phyloP scores from a whole-genome alignment of 37 sponge, comb jelly and placozoan species.

The Amphimedon queenslandica region DNA sequence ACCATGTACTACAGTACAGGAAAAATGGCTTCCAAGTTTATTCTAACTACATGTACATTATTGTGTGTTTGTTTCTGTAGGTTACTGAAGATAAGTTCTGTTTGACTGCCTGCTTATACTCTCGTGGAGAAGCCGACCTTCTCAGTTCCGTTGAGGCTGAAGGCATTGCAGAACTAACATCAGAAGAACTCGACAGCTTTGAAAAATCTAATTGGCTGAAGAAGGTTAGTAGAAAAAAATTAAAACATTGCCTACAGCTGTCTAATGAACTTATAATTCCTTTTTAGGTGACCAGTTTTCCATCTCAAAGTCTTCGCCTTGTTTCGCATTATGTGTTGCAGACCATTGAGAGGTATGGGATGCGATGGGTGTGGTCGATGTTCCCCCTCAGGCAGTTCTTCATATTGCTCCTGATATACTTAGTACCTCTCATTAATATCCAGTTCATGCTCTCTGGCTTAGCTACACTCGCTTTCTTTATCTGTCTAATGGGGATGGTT shows the following conservation, averaged over 20 bases:
- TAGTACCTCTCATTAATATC: constrained; percentile 37
- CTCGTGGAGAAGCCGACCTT: constrained; percentile 13
- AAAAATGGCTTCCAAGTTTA: too few species aligned
- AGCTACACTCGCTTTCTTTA: constrained; percentile 17
- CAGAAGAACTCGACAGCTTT: constrained; percentile 20
- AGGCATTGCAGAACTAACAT: not conserved
- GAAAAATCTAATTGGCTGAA: constrained; percentile 37
- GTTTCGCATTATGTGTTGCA: constrained; percentile 9
- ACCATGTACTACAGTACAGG: too few species aligned
- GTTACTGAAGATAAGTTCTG: constrained; percentile 32
- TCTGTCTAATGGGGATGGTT: constrained; percentile 25
- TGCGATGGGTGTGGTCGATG: constrained; percentile 46
- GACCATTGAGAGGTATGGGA: constrained; percentile 35
- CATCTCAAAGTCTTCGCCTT: constrained; percentile 13
- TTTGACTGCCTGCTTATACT: constrained; percentile 31
- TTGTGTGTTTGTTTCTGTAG: too few species aligned
- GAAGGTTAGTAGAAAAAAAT: too few species aligned
- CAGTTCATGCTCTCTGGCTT: constrained; percentile 23
- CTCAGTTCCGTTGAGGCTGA: not conserved
- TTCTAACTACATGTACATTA: too few species aligned
- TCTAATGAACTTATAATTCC: not conserved
- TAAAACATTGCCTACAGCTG: too few species aligned
- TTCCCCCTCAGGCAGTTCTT: constrained; percentile 51
- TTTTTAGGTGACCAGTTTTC: constrained; percentile 21
- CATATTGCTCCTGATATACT: constrained; percentile 29